Conservation (phyloP, 1,140 invertebrate species). For the Danaus plexippus region DNA sequence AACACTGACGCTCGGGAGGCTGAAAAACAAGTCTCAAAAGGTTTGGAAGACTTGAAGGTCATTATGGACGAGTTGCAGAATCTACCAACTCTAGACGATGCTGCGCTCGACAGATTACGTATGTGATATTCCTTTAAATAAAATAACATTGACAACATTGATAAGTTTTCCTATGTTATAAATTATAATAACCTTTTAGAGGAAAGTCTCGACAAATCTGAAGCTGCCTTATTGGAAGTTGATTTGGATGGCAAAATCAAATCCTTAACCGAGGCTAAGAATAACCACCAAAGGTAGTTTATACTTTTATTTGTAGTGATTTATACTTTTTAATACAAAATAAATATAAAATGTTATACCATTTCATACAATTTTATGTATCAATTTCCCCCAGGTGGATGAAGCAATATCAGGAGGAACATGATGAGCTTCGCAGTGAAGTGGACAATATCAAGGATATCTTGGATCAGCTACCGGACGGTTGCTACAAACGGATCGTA, state of each 20-base stretch:
- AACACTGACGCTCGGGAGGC: slow-evolving; percentile 86
- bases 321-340: not conserved
- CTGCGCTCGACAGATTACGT: slow-evolving; percentile 55
- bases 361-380: too few relatives aligned
- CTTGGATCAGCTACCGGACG: slow-evolving; percentile 82
- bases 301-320: slow-evolving; percentile 4
- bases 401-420: slow-evolving; percentile 86
- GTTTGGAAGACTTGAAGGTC: slow-evolving; percentile 82
- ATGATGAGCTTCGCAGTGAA: slow-evolving; percentile 80
- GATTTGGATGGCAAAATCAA: slow-evolving; percentile 85
- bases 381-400: slow-evolving; percentile 75
- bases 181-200: slow-evolving; percentile 66
- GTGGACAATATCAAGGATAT: slow-evolving; percentile 92
- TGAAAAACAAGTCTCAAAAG: slow-evolving; percentile 84
- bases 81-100: slow-evolving; percentile 72
- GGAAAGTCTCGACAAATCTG: slow-evolving; percentile 79
- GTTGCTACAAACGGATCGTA: slow-evolving; percentile 83
- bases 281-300: slow-evolving; percentile 75
- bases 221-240: slow-evolving; percentile 79
- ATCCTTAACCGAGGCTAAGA: slow-evolving; percentile 79
- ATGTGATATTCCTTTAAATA: slow-evolving; percentile 21
- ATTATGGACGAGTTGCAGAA: slow-evolving; percentile 87
- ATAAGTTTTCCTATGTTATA: slow-evolving; percentile 4
- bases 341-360: not conserved
- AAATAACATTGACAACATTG: too few relatives aligned